Evolutionary conservation across 2,113 vertebrate genomes (phyloP).

Genomic region (Isichthys henryi): DNA sequence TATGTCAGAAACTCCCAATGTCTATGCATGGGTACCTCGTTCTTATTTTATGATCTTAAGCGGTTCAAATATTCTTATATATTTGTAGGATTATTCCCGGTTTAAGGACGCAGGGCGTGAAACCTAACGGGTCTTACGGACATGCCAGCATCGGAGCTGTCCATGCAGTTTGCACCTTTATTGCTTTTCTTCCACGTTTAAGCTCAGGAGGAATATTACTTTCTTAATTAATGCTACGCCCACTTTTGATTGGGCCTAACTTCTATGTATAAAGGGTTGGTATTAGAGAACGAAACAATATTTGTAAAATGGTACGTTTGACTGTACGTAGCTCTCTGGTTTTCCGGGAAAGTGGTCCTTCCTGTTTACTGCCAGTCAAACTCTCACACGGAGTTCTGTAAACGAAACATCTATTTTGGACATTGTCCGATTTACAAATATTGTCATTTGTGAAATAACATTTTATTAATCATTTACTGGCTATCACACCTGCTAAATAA

Average conservation of each 20-base stretch:
- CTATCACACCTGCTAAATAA: background rate
- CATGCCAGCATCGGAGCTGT: background rate
- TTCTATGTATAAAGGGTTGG: background rate
- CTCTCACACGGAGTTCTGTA: background rate
- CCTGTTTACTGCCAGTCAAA: constrained; percentile 18
- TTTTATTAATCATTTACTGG: constrained; percentile 13
- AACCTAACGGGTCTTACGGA: background rate
- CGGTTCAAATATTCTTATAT: background rate
- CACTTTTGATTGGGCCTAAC: background rate
- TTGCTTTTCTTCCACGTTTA: background rate
- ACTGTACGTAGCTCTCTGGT: no score
- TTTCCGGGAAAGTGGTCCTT: background rate
- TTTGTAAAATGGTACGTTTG: background rate
- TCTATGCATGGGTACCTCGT: background rate
- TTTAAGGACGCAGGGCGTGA: background rate
- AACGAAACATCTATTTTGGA: constrained; percentile 15
- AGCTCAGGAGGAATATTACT: background rate
- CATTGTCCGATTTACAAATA: constrained; percentile 16
- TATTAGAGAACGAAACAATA: background rate
- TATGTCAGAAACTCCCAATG: background rate
- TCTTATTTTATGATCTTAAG: background rate
- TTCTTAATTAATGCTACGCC: background rate
- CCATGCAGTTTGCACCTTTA: background rate
- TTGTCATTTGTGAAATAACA: constrained; percentile 18
- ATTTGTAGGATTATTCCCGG: background rate